phyloP scores from a whole-genome alignment of 64 coral and sea anemone genomes.

The Porites australiensis region DNA sequence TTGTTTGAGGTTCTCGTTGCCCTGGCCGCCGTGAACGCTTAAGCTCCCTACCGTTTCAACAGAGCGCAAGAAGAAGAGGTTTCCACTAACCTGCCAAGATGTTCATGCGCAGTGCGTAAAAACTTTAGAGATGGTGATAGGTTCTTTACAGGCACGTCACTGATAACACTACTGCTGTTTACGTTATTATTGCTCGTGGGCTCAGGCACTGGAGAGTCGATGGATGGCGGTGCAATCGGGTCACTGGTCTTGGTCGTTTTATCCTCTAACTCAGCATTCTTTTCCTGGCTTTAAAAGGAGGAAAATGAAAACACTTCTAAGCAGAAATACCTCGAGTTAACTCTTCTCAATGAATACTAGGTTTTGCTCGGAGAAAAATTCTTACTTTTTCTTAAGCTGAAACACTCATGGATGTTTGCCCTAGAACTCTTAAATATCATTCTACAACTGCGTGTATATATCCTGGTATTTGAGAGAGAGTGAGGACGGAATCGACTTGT shows the following conservation, averaged over 20 bases:
- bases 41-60: no score
- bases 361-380: no score
- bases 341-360: no score
- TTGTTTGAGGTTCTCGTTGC: no score
- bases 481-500: no score
- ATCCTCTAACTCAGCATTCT: constrained; percentile 64
- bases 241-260: constrained; percentile 41
- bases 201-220: constrained; percentile 60
- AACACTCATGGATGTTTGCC: no score
- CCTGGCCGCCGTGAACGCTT: no score
- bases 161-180: constrained; percentile 46
- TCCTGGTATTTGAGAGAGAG: no score
- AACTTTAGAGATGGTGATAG: constrained; percentile 87
- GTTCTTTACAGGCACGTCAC: constrained; percentile 64
- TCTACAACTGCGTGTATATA: no score
- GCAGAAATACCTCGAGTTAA: background rate
- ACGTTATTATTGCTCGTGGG: constrained; percentile 61
- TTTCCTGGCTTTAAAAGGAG: constrained; percentile 65
- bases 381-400: no score
- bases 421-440: no score
- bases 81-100: constrained; percentile 83
- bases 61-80: background rate
- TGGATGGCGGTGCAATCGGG: constrained; percentile 18
- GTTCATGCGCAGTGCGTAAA: constrained; percentile 89
- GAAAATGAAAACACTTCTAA: background rate